Evolutionary conservation across 2,888 invertebrate species (phyloP), one percentile per base, ranked within the genome.

Genomic region (Entomobrya multifasciata): DNA sequence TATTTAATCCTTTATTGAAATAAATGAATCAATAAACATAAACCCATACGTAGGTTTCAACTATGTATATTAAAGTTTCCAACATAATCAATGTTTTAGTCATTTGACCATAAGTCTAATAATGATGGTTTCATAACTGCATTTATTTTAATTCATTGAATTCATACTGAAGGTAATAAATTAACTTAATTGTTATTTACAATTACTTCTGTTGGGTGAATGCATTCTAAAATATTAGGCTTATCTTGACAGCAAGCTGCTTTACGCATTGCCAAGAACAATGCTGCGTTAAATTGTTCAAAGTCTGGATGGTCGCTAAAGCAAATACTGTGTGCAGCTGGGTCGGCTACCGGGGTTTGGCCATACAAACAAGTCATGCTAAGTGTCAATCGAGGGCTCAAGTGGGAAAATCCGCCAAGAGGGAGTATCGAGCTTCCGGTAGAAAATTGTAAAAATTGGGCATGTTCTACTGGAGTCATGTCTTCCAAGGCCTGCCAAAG

Each of bases 391-490:
- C 92, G 92, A 17, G 93, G 93, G 52, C 91, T 92, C 13, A 93
- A 92, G 87, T 93, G 93, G 0, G 92, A 90, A 90, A 93, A 93
- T 20, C 93, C 93, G 44, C 92, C 93, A 3, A 93, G 92, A 6
- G 93, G 93, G 72, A 93, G 91, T 88, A 93, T 92, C 13, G 93
- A 93, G 89, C 93, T 93, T 6, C 93, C 93, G 3, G 93, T 93
- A 3, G 92, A 92, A 90, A 93, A 93, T 91, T 93, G 93, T 44
- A 92, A 90, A 13, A 93, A 91, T 52, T 93, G 91, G 0, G 93
- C 93, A 92, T 93, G 93, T 88, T 93, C 93, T 89, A 93, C 93
- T 87, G 92, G 92, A 22, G 93, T 92, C 91, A 93, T 93, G 86
- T 93, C 92, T 3, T 92, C 92, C 27, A 93, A 92, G 11, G 93